These are phyloP conservation scores for Neosalanx taihuensis DNA, from an alignment of 2,797 vertebrate species.

Conservation along the genomic window DNA sequence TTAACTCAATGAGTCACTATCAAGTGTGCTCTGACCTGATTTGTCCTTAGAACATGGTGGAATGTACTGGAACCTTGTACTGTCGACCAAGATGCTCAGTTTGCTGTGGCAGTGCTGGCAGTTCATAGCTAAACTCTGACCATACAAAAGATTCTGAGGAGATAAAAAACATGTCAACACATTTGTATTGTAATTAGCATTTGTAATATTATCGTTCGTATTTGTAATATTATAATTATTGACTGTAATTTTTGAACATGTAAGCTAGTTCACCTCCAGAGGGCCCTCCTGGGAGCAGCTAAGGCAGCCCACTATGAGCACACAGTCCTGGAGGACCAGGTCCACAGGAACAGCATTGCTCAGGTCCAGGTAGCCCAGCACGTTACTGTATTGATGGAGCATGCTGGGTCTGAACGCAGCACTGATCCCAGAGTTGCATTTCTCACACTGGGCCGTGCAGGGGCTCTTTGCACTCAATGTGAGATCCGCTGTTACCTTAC, in stretches of 20 bases:
- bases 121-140: conserved; percentile 72
- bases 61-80: conserved; percentile 74
- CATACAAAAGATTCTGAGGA: conserved; percentile 70
- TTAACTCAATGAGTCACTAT: neutral
- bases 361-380: conserved; percentile 80
- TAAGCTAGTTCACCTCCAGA: conserved; percentile 59
- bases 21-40: conserved; percentile 60
- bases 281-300: conserved; percentile 73
- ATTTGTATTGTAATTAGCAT: neutral
- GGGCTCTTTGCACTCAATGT: conserved; percentile 61
- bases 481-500: conserved; percentile 78
- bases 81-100: conserved; percentile 73
- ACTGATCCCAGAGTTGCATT: conserved; percentile 71
- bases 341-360: conserved; percentile 69
- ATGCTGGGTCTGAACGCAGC: conserved; percentile 73
- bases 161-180: neutral
- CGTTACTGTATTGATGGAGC: conserved; percentile 76
- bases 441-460: conserved; percentile 76
- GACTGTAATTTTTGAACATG: neutral
- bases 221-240: neutral
- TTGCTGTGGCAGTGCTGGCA: conserved; percentile 79
- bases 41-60: conserved; percentile 56
- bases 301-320: conserved; percentile 71
- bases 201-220: neutral
- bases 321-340: conserved; percentile 75